Percentiles rank a stretch among this genome's conserved stretches.
phyloP scores from a whole-genome alignment of 2,888 invertebrate species.

The Amphiduros pacificus region DNA sequence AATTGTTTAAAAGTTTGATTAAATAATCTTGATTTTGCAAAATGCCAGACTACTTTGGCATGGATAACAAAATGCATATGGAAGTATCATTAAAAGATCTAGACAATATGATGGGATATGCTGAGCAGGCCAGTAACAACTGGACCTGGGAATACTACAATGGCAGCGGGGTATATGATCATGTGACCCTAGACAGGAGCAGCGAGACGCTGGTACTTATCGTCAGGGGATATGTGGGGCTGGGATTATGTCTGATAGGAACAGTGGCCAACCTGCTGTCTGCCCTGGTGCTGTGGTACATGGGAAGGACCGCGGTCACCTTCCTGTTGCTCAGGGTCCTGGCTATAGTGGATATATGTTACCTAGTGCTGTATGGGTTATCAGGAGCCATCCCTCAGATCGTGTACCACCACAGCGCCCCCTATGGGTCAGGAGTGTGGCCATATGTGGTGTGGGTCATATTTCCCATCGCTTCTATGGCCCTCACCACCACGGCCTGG shows the following conservation, averaged over 20 bases:
- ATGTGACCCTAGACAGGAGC: too few species aligned
- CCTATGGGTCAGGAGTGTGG: not conserved
- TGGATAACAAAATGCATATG: too few species aligned
- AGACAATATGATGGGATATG: too few species aligned
- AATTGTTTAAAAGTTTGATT: too few species aligned
- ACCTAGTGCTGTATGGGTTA: not conserved
- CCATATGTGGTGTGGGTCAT: constrained; percentile 4
- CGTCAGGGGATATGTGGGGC: too few species aligned
- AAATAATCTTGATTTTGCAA: too few species aligned
- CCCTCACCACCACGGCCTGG: constrained; percentile 9
- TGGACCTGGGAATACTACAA: too few species aligned
- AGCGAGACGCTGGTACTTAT: too few species aligned
- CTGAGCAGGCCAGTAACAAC: too few species aligned
- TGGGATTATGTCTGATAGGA: constrained; percentile 4
- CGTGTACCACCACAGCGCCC: not conserved
- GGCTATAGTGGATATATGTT: constrained; percentile 7
- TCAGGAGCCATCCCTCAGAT: constrained; percentile 1
- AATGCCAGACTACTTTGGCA: too few species aligned
- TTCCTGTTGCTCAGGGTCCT: constrained; percentile 6
- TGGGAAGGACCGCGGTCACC: constrained; percentile 5
- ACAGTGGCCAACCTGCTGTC: constrained; percentile 2
- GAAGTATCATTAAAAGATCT: too few species aligned
- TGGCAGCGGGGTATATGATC: too few species aligned
- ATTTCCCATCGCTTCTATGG: constrained; percentile 8
- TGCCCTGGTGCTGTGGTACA: not conserved